Percentiles rank a stretch among this genome's conserved stretches.
Evolutionary conservation across 2,113 vertebrate genomes (phyloP).

Genomic region (Azemiops feae): DNA sequence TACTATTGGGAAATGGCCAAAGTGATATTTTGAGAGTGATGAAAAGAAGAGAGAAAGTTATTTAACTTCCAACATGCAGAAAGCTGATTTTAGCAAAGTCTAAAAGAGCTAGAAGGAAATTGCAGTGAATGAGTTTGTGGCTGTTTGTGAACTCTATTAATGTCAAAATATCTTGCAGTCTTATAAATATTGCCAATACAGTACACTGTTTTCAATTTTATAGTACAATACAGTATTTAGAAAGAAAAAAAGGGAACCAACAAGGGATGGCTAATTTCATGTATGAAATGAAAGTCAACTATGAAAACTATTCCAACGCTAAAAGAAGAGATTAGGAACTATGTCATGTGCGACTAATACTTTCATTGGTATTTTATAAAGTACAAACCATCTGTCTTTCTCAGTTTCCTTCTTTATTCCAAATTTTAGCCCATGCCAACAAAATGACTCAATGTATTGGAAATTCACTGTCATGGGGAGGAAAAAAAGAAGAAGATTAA

Average conservation of each 20-base stretch:
- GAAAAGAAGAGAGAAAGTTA: background rate
- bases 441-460: background rate
- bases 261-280: background rate
- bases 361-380: slow-evolving; percentile 23
- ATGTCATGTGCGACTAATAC: background rate
- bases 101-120: slow-evolving; percentile 16
- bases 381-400: background rate
- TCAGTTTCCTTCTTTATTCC: background rate
- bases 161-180: background rate
- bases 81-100: slow-evolving; percentile 13
- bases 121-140: background rate
- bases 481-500: background rate
- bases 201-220: background rate
- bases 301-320: background rate
- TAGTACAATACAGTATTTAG: background rate
- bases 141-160: background rate
- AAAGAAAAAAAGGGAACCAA: background rate
- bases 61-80: background rate
- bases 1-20: background rate
- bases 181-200: background rate
- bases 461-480: background rate
- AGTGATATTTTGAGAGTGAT: background rate
- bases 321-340: slow-evolving; percentile 4
- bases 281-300: background rate
- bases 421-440: background rate